These are phyloP conservation scores for Sipha flava DNA, from an alignment of 1,140 invertebrate species.

Conservation along the genomic window DNA sequence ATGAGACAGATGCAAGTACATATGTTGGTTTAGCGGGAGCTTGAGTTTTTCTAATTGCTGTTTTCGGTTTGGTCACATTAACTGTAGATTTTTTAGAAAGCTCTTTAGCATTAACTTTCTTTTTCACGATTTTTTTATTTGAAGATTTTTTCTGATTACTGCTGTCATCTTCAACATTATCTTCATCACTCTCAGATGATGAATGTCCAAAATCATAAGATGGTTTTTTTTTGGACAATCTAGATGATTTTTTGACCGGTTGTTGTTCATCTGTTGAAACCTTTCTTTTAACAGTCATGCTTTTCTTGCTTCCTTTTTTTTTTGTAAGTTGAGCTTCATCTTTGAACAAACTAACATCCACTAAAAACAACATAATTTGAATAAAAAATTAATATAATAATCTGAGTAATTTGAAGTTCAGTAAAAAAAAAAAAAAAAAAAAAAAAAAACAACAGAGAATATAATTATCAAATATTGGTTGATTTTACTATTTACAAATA, in stretches of 20 bases:
- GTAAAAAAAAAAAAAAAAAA: too few species aligned
- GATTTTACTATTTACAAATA: too few species aligned
- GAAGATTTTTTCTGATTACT: background rate
- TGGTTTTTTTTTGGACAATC: background rate
- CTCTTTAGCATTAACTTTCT: slow-evolving; percentile 11
- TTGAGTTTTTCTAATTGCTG: slow-evolving; percentile 7
- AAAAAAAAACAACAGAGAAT: too few species aligned
- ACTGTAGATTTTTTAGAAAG: slow-evolving; percentile 17
- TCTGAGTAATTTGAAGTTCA: too few species aligned
- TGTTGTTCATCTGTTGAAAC: background rate
- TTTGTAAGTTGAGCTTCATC: slow-evolving; percentile 70
- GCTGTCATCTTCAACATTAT: background rate
- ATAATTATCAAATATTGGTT: too few species aligned
- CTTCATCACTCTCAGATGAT: slow-evolving; percentile 33
- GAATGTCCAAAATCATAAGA: slow-evolving; percentile 28
- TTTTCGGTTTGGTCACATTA: background rate
- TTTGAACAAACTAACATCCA: slow-evolving; percentile 68
- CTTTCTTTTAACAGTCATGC: background rate
- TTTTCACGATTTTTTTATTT: background rate
- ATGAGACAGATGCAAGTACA: slow-evolving; percentile 24
- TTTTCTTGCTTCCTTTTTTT: slow-evolving; percentile 34
- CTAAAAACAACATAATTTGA: slow-evolving; percentile 47
- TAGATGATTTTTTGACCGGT: slow-evolving; percentile 11
- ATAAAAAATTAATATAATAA: too few species aligned
- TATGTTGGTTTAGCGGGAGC: slow-evolving; percentile 19